Evolutionary conservation across 1,140 invertebrate genomes (phyloP).

Genomic region (Drosophila oshimai): DNA sequence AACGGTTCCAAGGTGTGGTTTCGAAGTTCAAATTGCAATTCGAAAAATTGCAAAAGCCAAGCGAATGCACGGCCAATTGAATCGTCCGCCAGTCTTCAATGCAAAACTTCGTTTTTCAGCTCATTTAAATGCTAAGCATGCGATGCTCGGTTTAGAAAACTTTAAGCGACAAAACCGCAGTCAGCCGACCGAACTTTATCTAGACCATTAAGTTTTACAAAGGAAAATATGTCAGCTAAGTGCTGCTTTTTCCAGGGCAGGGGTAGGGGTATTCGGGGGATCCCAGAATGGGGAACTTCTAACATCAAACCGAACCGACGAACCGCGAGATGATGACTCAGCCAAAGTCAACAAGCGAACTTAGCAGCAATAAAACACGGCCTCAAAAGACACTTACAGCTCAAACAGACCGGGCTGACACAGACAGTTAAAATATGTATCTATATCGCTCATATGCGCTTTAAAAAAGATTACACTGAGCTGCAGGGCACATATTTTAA

Average conservation of each 20-base stretch:
- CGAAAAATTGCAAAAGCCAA: conserved; percentile 31
- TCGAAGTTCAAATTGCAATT: conserved; percentile 64
- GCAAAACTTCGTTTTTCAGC: conserved; percentile 38
- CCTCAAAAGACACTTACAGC: conserved; percentile 56
- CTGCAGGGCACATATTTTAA: conserved; percentile 5
- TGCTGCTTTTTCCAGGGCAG: conserved; percentile 27
- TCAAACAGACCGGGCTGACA: conserved; percentile 14
- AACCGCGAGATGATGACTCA: conserved; percentile 59
- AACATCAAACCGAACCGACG: conserved; percentile 45
- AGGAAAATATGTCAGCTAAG: conserved; percentile 72
- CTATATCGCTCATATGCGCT: conserved; percentile 25
- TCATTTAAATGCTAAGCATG: conserved; percentile 69
- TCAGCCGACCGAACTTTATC: conserved; percentile 63
- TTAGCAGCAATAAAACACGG: conserved; percentile 69
- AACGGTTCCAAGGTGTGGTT: conserved; percentile 40
- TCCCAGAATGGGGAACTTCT: conserved; percentile 32
- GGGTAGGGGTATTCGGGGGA: neutral
- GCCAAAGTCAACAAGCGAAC: conserved; percentile 55
- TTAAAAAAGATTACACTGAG: conserved; percentile 31
- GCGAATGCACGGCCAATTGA: conserved; percentile 58
- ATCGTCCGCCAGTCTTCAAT: conserved; percentile 28
- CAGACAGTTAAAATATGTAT: conserved; percentile 20
- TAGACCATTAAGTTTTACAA: conserved; percentile 77
- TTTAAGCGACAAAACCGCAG: conserved; percentile 40
- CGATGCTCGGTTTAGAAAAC: conserved; percentile 31